Percentiles rank a stretch among this genome's conserved stretches.
Evolutionary conservation across 1,140 invertebrate species (phyloP).

Genomic region (Aphis gossypii): DNA sequence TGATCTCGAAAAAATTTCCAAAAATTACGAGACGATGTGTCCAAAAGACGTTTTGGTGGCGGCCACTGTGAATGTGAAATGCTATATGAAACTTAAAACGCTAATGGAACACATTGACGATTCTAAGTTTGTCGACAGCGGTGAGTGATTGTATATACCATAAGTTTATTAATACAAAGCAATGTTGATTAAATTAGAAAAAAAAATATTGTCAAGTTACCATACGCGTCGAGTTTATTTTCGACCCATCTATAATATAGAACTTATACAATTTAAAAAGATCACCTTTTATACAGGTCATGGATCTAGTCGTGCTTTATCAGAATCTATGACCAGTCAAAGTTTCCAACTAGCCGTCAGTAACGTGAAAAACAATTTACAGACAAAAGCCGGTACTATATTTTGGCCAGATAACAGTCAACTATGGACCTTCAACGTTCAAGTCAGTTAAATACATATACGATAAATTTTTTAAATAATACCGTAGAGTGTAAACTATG

Average conservation of each 20-base stretch:
- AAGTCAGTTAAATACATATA: not conserved
- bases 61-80: not conserved
- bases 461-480: not conserved
- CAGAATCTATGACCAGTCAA: not conserved
- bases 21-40: not conserved
- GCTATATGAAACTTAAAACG: not conserved
- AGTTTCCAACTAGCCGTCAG: not conserved
- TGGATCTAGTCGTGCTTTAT: not conserved
- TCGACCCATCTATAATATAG: not conserved
- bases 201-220: no score
- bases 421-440: not conserved
- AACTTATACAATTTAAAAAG: not conserved
- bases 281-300: not conserved
- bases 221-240: not conserved
- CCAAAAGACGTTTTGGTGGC: not conserved
- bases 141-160: not conserved
- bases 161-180: not conserved
- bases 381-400: not conserved
- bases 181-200: not conserved
- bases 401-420: not conserved
- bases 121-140: fast-evolving
- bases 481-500: not conserved
- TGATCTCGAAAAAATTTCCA: not conserved
- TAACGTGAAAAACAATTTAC: not conserved
- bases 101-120: not conserved